Percentiles rank a stretch among this genome's conserved stretches.
Conservation (phyloP, 2,888 invertebrate genomes). For the Tachina fera region DNA sequence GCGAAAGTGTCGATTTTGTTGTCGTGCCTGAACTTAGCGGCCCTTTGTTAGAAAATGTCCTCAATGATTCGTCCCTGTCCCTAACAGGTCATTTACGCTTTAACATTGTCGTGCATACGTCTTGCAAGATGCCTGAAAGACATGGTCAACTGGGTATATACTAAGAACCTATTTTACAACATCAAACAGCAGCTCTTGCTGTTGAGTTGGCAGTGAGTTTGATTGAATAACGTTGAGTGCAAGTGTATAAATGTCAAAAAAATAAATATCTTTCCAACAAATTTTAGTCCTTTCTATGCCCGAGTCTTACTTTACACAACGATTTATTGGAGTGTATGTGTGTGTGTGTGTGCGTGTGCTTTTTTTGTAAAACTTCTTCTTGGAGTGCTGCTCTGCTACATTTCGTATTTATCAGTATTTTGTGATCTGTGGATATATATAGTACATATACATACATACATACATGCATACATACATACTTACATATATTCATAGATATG, state of each 20-base stretch:
- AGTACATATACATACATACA: too few species aligned
- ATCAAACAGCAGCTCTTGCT: conserved; percentile 7
- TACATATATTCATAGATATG: too few species aligned
- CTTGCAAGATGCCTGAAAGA: too few species aligned
- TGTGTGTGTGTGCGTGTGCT: not conserved
- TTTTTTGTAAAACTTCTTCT: conserved; percentile 18
- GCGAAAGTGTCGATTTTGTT: too few species aligned
- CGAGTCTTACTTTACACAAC: not conserved
- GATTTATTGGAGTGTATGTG: conserved; percentile 12
- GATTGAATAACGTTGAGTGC: conserved; percentile 1
- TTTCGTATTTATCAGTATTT: conserved; percentile 64
- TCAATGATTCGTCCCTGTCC: too few species aligned
- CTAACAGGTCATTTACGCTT: too few species aligned
- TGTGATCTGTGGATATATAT: conserved; percentile 73
- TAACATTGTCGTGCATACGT: too few species aligned
- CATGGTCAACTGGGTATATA: not conserved
- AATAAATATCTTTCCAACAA: not conserved
- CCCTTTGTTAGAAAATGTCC: too few species aligned
- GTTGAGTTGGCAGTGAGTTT: not conserved
- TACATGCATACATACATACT: too few species aligned
- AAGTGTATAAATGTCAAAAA: not conserved
- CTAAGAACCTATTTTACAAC: conserved; percentile 34
- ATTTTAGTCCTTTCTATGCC: conserved; percentile 5
- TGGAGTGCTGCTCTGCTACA: conserved; percentile 29
- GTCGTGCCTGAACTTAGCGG: too few species aligned